Base-by-base conservation (phyloP, 2,113 vertebrate species). In the Ameiurus melas region DNA sequence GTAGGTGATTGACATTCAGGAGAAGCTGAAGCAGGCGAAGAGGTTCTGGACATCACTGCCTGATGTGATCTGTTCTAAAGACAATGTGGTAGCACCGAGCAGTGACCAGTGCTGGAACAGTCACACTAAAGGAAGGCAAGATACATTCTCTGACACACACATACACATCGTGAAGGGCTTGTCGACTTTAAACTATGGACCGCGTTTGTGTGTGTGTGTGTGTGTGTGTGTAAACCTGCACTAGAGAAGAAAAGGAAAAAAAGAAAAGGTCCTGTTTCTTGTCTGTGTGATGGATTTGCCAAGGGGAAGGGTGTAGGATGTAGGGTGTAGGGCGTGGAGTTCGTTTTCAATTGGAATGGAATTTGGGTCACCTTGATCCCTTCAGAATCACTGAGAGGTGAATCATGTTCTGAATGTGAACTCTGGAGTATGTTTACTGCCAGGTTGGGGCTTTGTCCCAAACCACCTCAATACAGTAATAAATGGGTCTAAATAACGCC, bases 61-160 rank as follows among this genome's bases (percentile, higher is more conserved):
- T 16, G 96, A 98, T 91, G 94, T 95, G 51, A 97, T 99, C 94
- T 99, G 98, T 93, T 95, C 96, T 86, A 95, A 96, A 1, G 97
- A 96, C 60, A 94, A 93, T 1, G 94, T 99, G 92, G 97, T 97
- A 9, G 94, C 94, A 0, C 93, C 95, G 17, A 94, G 97, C 0
- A 97, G 99, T 73, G 98, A 99, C 87, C 96, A 98, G 66, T 99
- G 98, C 93, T 99, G 98, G 98, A 99, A 99, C 1, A 98, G 98
- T 85, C 98, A 99, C 92, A 94, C 95, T 86, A 98, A 97, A 95
- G 98, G 97, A n/a, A 98, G 98, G 98, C 98, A 95, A 97, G 96
- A 30, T 25, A 60, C 55, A 82, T 25, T 36, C 47, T 51, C 47
- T 51, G 8, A 90, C 78, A 57, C 78, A 90, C 70, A 89, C 82